These are phyloP conservation scores for Metridium senile DNA, from an alignment of 92 coral and sea anemone genomes.

Conservation along the genomic window DNA sequence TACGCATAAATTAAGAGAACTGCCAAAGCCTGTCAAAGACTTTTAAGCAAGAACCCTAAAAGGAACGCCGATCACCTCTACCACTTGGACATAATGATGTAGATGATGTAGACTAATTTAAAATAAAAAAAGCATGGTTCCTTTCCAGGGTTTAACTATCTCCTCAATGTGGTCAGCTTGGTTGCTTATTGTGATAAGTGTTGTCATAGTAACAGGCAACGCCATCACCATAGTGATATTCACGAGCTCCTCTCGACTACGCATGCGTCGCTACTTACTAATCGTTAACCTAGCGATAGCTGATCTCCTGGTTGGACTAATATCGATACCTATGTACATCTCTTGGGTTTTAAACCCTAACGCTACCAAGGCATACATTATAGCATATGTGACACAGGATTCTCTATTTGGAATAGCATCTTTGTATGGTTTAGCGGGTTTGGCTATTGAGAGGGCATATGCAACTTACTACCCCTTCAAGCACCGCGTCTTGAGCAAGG, in stretches of 20 bases:
- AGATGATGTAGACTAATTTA: no score
- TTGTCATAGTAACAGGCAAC: not conserved
- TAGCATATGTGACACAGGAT: not conserved
- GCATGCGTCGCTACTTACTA: not conserved
- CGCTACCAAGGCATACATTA: not conserved
- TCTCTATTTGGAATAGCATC: not conserved
- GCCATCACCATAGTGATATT: constrained; percentile 5
- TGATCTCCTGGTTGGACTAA: not conserved
- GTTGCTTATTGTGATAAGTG: not conserved
- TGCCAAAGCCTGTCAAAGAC: no score
- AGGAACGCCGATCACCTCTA: no score
- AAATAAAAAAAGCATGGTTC: no score
- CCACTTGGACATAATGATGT: no score
- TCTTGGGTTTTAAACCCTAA: not conserved
- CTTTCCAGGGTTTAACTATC: not conserved
- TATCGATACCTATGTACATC: not conserved
- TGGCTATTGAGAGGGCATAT: not conserved
- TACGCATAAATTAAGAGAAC: no score
- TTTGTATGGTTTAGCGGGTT: not conserved
- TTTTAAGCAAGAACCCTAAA: no score
- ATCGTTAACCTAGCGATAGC: constrained; percentile 3
- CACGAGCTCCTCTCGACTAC: not conserved
- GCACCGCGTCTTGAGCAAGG: not conserved
- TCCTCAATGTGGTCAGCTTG: not conserved
- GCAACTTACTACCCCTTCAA: constrained; percentile 6